Evolutionary conservation across 2,113 vertebrate species (phyloP).

Genomic region (Mastomys natalensis): DNA sequence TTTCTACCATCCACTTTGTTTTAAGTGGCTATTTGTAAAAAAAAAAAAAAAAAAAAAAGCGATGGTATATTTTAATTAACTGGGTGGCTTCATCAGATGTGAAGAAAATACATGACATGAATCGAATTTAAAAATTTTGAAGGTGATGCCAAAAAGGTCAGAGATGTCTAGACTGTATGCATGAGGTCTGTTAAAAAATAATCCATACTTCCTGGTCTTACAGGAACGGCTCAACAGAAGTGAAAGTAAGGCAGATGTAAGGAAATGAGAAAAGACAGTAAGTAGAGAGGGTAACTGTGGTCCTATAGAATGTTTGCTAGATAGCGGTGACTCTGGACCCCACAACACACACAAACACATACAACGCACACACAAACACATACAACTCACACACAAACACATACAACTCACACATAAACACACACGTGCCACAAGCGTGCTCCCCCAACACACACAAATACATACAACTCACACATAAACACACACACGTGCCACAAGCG

Average conservation of each 20-base stretch:
- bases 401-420: too few relatives aligned
- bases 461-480: neutral
- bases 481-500: neutral
- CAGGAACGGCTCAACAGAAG: neutral
- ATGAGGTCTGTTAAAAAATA: neutral
- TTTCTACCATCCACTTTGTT: neutral
- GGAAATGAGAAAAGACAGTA: neutral
- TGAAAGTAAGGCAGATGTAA: neutral
- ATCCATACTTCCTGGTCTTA: neutral
- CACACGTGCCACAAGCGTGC: too few relatives aligned
- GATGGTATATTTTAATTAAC: neutral
- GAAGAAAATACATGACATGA: slow-evolving; percentile 31
- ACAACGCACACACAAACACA: too few relatives aligned
- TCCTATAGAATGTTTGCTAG: neutral
- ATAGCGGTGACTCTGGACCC: neutral
- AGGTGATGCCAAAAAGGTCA: neutral
- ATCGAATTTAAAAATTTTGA: slow-evolving; percentile 38
- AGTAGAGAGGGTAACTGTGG: neutral
- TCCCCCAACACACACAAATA: neutral
- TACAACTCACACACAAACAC: too few relatives aligned
- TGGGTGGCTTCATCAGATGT: neutral
- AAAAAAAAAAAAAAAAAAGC: neutral
- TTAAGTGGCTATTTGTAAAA: slow-evolving; percentile 22
- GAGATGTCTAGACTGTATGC: neutral
- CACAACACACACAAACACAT: neutral